Evolutionary conservation across 2,113 vertebrate species (phyloP).

Genomic region (Etheostoma cragini): DNA sequence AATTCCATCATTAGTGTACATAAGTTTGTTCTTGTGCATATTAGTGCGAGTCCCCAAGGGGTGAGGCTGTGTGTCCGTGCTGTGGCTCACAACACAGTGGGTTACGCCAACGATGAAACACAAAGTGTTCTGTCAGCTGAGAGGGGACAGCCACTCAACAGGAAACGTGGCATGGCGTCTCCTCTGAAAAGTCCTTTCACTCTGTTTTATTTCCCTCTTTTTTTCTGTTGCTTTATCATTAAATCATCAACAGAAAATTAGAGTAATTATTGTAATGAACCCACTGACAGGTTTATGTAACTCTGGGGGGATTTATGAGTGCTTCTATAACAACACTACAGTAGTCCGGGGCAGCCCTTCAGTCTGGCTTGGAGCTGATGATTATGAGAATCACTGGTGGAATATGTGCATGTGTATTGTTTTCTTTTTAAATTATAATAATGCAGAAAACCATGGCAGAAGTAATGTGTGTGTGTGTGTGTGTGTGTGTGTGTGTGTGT

Average conservation of each 20-base stretch:
- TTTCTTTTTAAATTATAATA: slow-evolving; percentile 38
- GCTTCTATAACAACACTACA: slow-evolving; percentile 67
- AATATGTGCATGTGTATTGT: slow-evolving; percentile 4
- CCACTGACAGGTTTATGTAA: slow-evolving; percentile 77
- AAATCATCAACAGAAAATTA: slow-evolving; percentile 82
- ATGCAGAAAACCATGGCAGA: not conserved
- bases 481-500: slow-evolving; percentile 14
- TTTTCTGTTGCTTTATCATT: slow-evolving; percentile 74
- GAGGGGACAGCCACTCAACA: slow-evolving; percentile 65
- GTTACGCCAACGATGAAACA: slow-evolving; percentile 60
- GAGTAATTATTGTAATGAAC: slow-evolving; percentile 81
- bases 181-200: slow-evolving; percentile 66
- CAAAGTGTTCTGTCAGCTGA: slow-evolving; percentile 68
- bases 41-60: slow-evolving; percentile 20
- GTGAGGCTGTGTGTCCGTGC: slow-evolving; percentile 37
- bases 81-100: slow-evolving; percentile 46
- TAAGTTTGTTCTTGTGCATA: slow-evolving; percentile 7
- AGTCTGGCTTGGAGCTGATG: slow-evolving; percentile 50
- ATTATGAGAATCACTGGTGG: slow-evolving; percentile 30
- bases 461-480: slow-evolving; percentile 6
- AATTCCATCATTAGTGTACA: slow-evolving; percentile 6
- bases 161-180: slow-evolving; percentile 63
- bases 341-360: slow-evolving; percentile 54
- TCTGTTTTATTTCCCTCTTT: slow-evolving; percentile 54
- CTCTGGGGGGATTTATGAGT: slow-evolving; percentile 70